Evolutionary conservation across 2,888 invertebrate species (phyloP), one percentile per base, ranked within the genome.

Genomic region (Andricus curvator): DNA sequence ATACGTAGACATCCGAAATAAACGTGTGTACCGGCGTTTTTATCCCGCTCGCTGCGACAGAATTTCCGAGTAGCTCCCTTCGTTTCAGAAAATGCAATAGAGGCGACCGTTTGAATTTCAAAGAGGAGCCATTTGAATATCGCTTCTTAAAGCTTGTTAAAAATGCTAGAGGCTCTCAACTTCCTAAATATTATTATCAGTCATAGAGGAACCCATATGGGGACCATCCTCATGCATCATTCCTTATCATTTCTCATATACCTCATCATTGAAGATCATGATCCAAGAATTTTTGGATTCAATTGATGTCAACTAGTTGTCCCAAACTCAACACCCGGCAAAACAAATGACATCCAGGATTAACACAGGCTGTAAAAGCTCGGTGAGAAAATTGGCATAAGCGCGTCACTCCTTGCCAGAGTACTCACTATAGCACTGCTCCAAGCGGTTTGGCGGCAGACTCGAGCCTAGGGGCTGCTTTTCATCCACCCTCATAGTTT

Each of bases 91-190:
- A 74, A 74, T 56, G 74, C 74, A 74, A 74, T 74, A 56, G 74
- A 79, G 74, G 80, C 82, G 78, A 65, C 79, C 76, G 80, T 83
- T 84, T 84, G 83, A 84, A 84, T 84, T 83, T 84, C 83, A 84
- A 84, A 81, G 84, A 78, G 78, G 15, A 70, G 74, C 6, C 74
- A 74, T 74, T 74, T 74, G 74, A 74, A 74, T 74, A 74, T 74
- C 56, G 29, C 74, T 51, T 74, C 48, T 74, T 74, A 56, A 56
- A 33, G 74, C 56, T 74, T 56, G 56, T 74, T 74, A 56, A 74
- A 74, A 74, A 74, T 56, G 33, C 51, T 74, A 33, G 48, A 25
- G 70, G 15, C 51, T 20, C 51, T 51, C 48, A 70, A 51, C 29
- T 70, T 41, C 41, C 13, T 41, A 2, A 41, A 37, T 37, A 37